Evolutionary conservation across 2,888 invertebrate genomes (phyloP).

Genomic region (Erpobdella octoculata): DNA sequence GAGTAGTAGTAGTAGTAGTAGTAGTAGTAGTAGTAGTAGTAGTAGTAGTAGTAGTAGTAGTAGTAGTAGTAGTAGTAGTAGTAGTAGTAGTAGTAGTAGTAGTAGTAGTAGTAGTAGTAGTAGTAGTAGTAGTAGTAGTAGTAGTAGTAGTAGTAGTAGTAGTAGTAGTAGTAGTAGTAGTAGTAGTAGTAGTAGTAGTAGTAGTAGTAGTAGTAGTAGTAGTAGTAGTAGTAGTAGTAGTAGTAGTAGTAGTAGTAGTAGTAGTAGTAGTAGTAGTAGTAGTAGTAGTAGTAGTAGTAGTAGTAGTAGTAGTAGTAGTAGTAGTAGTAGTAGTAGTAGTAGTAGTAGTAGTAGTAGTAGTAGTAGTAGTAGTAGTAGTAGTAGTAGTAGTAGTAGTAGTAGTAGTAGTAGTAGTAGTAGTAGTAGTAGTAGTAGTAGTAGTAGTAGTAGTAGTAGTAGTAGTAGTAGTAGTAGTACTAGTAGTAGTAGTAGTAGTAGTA

Average conservation of each 20-base stretch:
- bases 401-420: conserved; percentile 2
- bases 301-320: conserved; percentile 1
- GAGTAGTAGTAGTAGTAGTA: no score
- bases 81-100: neutral
- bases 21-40: neutral
- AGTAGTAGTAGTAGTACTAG: neutral
- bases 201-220: neutral
- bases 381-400: neutral
- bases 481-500: neutral
- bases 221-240: neutral
- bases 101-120: neutral
- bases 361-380: conserved; percentile 1
- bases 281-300: conserved; percentile 1
- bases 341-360: conserved; percentile 1
- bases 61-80: neutral
- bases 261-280: neutral
- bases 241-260: neutral
- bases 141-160: neutral
- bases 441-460: neutral
- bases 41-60: neutral
- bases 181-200: conserved; percentile 1
- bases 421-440: neutral
- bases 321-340: conserved; percentile 1
- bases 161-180: neutral
- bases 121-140: neutral